phyloP scores from a whole-genome alignment of 2,797 vertebrate species.

The Gephyroberyx darwinii region DNA sequence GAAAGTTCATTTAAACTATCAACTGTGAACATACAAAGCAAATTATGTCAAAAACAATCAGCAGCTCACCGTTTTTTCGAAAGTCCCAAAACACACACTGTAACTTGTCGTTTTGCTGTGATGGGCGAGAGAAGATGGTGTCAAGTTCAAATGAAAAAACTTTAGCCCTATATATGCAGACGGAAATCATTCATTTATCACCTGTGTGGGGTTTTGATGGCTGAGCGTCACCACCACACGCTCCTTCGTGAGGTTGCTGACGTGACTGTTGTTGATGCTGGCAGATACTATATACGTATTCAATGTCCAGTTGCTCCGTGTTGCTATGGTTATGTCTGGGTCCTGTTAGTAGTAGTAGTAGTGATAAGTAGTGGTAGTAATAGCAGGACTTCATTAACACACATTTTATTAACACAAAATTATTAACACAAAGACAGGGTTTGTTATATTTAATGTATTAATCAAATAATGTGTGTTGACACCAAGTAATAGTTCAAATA shows the following conservation, averaged over 20 bases:
- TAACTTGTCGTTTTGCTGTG: slow-evolving; percentile 75
- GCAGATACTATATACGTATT: slow-evolving; percentile 88
- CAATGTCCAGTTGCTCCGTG: slow-evolving; percentile 61
- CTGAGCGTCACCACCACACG: slow-evolving; percentile 83
- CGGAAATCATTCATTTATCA: slow-evolving; percentile 20
- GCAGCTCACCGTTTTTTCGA: slow-evolving; percentile 80
- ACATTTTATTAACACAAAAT: neutral
- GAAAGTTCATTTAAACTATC: neutral
- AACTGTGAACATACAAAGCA: slow-evolving; percentile 11
- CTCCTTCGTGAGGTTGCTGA: slow-evolving; percentile 82
- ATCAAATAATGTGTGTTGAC: neutral
- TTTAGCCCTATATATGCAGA: neutral
- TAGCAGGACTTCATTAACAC: neutral
- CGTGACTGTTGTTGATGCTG: slow-evolving; percentile 79
- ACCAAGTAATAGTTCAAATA: neutral
- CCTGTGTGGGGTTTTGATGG: slow-evolving; percentile 74
- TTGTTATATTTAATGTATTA: neutral
- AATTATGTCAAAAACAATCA: slow-evolving; percentile 1
- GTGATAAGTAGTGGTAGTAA: neutral
- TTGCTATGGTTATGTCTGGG: slow-evolving; percentile 2
- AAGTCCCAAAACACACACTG: slow-evolving; percentile 91
- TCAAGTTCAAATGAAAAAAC: neutral
- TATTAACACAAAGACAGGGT: neutral
- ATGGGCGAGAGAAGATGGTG: neutral
- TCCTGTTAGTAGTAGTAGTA: slow-evolving; percentile 76